Evolutionary conservation across 2,797 vertebrate genomes (phyloP), one percentile per base, ranked within the genome.

Genomic region (Etheostoma nigrum): DNA sequence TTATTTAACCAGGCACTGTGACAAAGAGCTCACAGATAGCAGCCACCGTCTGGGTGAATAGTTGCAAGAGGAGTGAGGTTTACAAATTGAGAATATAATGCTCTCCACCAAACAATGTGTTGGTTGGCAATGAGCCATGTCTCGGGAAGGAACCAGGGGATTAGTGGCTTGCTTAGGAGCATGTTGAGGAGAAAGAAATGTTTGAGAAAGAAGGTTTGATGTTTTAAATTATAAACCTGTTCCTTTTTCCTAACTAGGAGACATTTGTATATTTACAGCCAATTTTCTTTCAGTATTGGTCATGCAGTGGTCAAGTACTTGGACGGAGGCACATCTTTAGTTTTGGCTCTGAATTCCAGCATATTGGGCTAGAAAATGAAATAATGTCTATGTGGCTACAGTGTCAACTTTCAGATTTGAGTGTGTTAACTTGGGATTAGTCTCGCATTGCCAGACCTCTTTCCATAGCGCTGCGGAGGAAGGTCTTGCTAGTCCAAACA

Each of bases 21-120:
- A 89, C 83, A 89, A 88, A 91, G 79, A 81, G 61, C 83, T 86
- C 59, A 71, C 60, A 77, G 76, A 83, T 79, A 85, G 86, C 73
- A 67, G 76, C 63, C 62, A 52, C 70, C 58, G 67, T 49, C 71
- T 67, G 75, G 68, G 27, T 74, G 66, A 81, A 61, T 47, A 54
- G 71, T 23, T 81, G 58, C 48, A 61, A 47, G 63, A 78, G 64
- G 49, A 80, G 63, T 27, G n/a, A 82, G 67, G 44, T 83, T 88
- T 81, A 83, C 59, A 69, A 81, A 82, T 79, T 81, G 66, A 68
- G 67, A 75, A 77, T 63, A 47, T 42, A 33, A 73, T 45, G 45
- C 67, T 82, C 76, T 67, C 57, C 54, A 76, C 44, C 55, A 82
- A 81, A 86, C 67, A 72, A 68, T 48, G 66, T 65, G 78, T 62